A percentile compares a stretch with the other conserved stretches of the same genome.
Evolutionary conservation across 2,797 vertebrate genomes (phyloP).

Genomic region (Xenops minutus): DNA sequence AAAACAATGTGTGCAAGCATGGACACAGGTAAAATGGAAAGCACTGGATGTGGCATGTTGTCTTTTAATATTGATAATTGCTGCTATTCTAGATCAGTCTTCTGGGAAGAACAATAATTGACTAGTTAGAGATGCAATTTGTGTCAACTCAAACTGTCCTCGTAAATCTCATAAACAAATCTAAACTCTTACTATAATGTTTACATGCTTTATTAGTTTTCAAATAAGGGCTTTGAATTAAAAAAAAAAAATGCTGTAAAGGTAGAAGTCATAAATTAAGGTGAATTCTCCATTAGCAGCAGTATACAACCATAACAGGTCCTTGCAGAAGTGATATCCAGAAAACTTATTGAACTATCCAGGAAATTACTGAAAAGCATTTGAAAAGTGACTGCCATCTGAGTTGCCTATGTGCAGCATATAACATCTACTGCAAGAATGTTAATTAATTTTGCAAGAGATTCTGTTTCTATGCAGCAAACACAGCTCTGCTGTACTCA

Average conservation of each 20-base stretch:
- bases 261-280: constrained; percentile 12
- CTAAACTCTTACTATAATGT: neutral
- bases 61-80: neutral
- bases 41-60: too few relatives aligned
- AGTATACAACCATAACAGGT: neutral
- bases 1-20: neutral
- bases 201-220: constrained; percentile 29
- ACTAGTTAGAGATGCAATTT: neutral
- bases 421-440: neutral
- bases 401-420: neutral
- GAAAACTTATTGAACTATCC: neutral
- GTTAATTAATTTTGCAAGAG: neutral
- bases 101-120: neutral
- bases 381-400: neutral
- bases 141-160: neutral
- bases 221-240: neutral
- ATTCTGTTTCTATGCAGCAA: neutral
- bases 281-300: neutral
- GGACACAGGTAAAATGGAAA: neutral
- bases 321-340: neutral
- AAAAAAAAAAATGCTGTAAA: neutral
- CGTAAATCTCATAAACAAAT: neutral
- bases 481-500: neutral
- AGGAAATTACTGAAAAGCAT: neutral
- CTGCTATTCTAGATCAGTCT: neutral